Evolutionary conservation across 2,113 vertebrate species (phyloP).

Genomic region (Tetrao urogallus): DNA sequence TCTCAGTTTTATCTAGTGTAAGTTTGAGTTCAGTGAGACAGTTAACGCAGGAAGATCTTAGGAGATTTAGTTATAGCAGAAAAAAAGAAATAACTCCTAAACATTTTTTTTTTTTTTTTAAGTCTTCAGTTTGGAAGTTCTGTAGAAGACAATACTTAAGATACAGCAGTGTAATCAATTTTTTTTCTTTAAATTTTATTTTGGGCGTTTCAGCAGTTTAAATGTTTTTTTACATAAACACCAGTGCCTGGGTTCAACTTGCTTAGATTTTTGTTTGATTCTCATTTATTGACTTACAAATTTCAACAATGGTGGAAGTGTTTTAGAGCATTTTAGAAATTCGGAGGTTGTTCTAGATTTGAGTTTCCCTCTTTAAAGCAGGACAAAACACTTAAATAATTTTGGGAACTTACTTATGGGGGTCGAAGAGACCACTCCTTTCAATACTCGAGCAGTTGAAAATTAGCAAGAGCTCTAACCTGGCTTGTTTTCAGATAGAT

Average conservation of each 20-base stretch:
- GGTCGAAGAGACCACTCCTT: not conserved
- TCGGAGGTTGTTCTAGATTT: not conserved
- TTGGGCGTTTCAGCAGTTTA: conserved; percentile 39
- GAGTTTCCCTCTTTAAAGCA: not conserved
- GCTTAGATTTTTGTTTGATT: not conserved
- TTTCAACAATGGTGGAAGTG: not conserved
- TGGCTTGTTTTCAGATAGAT: not conserved
- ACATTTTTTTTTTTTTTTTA: not conserved
- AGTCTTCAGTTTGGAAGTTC: conserved; percentile 64
- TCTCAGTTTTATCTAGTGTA: not conserved
- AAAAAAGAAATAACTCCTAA: conserved; percentile 22
- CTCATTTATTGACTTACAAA: not conserved
- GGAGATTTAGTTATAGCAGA: not conserved
- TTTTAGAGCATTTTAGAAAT: not conserved
- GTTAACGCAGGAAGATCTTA: not conserved
- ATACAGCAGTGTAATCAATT: conserved; percentile 36
- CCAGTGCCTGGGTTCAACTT: not conserved
- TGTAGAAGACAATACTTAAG: conserved; percentile 50
- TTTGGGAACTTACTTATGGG: not conserved
- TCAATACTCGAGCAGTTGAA: not conserved
- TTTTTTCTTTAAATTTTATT: not conserved
- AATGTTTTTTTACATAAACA: conserved; percentile 52
- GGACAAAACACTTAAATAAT: not conserved
- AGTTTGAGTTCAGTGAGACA: not conserved
- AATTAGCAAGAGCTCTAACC: not conserved